These are phyloP conservation scores for Emys orbicularis DNA, from an alignment of 2,797 vertebrate species.

Conservation along the genomic window DNA sequence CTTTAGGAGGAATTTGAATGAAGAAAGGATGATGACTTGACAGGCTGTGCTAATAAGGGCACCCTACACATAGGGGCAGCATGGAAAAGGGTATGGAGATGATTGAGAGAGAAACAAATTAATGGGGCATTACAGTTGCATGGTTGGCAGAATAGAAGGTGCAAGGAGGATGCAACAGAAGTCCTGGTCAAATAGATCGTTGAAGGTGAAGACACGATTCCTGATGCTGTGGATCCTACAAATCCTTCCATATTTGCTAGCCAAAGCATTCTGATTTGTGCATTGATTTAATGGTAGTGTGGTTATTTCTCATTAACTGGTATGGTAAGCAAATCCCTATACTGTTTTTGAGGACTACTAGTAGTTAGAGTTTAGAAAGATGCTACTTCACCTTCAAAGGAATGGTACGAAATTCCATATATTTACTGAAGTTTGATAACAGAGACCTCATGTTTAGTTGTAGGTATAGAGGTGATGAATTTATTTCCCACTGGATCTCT, in stretches of 20 bases:
- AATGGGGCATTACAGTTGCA: not conserved
- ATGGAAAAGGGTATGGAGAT: not conserved
- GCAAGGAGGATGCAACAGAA: not conserved
- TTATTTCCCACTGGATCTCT: not conserved
- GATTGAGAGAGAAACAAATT: not conserved
- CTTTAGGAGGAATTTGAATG: not conserved
- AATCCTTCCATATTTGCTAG: rapidly evolving
- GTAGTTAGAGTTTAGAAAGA: not conserved
- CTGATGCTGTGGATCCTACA: not conserved
- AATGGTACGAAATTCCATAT: not conserved
- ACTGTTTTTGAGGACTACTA: not conserved
- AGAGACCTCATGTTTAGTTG: not conserved
- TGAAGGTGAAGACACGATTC: rapidly evolving
- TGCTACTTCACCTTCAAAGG: not conserved
- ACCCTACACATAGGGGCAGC: not conserved
- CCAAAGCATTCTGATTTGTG: not conserved
- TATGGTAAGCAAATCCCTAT: not conserved
- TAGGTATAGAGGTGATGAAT: not conserved
- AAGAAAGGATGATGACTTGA: not conserved
- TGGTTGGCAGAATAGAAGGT: rapidly evolving
- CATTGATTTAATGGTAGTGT: rapidly evolving
- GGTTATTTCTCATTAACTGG: not conserved
- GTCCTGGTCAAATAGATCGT: not conserved
- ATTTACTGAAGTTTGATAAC: not conserved
- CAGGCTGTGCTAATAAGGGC: not conserved